Base-by-base conservation (phyloP, 2,797 vertebrate species). In the Enteromius thamalakanensis region DNA sequence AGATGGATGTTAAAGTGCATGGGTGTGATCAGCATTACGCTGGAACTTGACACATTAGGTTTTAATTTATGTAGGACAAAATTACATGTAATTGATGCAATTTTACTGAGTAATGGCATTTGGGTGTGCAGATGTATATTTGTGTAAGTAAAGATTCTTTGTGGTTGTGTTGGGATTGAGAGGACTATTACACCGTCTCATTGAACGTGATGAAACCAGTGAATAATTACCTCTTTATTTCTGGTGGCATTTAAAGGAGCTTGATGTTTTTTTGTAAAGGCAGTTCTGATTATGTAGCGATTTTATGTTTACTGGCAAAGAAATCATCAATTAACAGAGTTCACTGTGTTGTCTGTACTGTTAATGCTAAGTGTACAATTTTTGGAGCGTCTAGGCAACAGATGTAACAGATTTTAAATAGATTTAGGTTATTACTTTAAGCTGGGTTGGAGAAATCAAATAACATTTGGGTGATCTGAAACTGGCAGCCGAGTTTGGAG, bases 151-250 rank as follows among this genome's bases (percentile, higher is more conserved):
- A 40, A 72, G 42, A 55, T 42, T 78, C 3, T 55, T 29, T 37
- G 34, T 64, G 34, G 29, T 29, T 45, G 10, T 62, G 29, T 69
- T 70, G 26, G 10, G 19, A 40, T 65, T 17, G 47, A 62, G 47
- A 74, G 21, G 10, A 42, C n/a, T 79, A 58, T 81, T 76, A 40
- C 8, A 5, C 21, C 15, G 40, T 80, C 37, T 74, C 8, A 80
- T 47, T 85, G 68, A 23, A 40, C 32, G 21, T 34, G 10, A 76
- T 51, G 67, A 81, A 77, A 72, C 19, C 55, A 81, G 21, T 72
- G 10, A 58, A 70, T 58, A 45, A 60, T 80, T 42, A 45, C 79
- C 37, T 80, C 2, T 37, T 49, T 37, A 64, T 34, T 51, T 51
- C 29, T 45, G 23, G 40, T 62, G 15, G 4, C 17, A 4, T 37